These are phyloP conservation scores for Tetropium fuscum DNA, from an alignment of 2,888 invertebrate species.

Conservation along the genomic window DNA sequence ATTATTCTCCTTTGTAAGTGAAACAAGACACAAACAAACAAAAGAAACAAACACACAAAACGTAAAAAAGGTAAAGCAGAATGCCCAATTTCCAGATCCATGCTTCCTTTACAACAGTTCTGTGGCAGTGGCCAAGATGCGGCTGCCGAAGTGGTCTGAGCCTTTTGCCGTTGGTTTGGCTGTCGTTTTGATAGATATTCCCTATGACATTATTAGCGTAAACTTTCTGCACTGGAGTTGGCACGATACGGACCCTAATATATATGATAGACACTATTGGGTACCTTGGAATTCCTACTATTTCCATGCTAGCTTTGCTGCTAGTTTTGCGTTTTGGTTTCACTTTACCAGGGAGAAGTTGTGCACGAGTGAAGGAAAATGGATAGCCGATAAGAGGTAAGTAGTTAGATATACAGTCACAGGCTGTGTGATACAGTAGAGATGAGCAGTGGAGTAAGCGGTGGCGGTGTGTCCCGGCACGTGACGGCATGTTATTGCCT, in stretches of 20 bases:
- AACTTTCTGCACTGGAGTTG: constrained; percentile 88
- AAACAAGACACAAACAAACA: no score
- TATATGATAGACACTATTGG: constrained; percentile 82
- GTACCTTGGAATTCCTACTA: constrained; percentile 89
- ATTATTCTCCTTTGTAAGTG: constrained; percentile 77
- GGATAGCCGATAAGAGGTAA: constrained; percentile 66
- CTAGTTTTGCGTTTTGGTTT: constrained; percentile 78
- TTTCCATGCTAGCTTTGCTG: constrained; percentile 82
- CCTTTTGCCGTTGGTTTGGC: constrained; percentile 78
- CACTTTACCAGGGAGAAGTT: constrained; percentile 70
- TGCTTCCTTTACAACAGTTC: constrained; percentile 73
- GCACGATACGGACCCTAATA: constrained; percentile 82
- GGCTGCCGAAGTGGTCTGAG: constrained; percentile 71
- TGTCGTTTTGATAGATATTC: constrained; percentile 80
- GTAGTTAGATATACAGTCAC: no score
- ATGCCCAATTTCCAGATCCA: constrained; percentile 66
- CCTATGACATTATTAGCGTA: constrained; percentile 83
- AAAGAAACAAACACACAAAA: background rate
- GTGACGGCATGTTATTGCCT: no score
- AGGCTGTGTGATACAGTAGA: no score
- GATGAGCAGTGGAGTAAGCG: no score
- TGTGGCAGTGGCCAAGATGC: constrained; percentile 70
- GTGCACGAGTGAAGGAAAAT: constrained; percentile 69
- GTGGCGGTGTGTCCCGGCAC: no score
- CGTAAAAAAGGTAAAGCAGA: no score